Percentiles rank a stretch among this genome's conserved stretches.
These are phyloP conservation scores for Microhierax caerulescens DNA, from an alignment of 2,797 vertebrate genomes.

Conservation along the genomic window DNA sequence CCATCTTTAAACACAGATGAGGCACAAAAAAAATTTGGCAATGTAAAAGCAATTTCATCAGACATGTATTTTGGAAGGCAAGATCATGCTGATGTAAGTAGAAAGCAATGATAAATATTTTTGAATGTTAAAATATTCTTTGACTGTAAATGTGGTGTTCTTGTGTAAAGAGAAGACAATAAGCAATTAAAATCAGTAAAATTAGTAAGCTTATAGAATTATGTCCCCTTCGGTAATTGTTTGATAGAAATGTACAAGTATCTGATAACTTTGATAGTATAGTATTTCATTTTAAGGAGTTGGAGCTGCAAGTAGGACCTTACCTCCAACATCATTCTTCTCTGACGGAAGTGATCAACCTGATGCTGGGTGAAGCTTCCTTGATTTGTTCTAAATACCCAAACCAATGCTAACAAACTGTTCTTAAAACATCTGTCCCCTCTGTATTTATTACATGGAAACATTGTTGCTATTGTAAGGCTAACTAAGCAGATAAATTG, in stretches of 20 bases:
- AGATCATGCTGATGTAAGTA: constrained; percentile 83
- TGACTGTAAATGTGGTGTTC: not conserved
- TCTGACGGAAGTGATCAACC: not conserved
- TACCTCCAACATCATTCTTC: not conserved
- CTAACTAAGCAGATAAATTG: not conserved
- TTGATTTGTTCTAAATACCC: not conserved
- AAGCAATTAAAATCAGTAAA: not conserved
- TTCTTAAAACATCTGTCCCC: not conserved
- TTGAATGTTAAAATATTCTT: not conserved
- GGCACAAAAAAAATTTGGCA: constrained; percentile 91
- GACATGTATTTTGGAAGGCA: constrained; percentile 97
- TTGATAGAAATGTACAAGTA: not conserved
- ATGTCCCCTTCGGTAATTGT: not conserved
- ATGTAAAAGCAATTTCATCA: constrained; percentile 92
- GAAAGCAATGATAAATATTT: not conserved
- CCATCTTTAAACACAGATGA: constrained; percentile 75
- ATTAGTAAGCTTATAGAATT: not conserved
- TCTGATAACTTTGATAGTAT: not conserved
- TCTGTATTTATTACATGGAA: not conserved
- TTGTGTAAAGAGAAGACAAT: not conserved
- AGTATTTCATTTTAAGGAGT: not conserved
- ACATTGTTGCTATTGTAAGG: not conserved
- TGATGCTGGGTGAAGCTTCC: not conserved
- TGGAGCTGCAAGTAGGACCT: not conserved
- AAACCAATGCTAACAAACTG: not conserved